These are phyloP conservation scores for Glaucomys volans DNA, from an alignment of 2,113 vertebrate species.

Conservation along the genomic window DNA sequence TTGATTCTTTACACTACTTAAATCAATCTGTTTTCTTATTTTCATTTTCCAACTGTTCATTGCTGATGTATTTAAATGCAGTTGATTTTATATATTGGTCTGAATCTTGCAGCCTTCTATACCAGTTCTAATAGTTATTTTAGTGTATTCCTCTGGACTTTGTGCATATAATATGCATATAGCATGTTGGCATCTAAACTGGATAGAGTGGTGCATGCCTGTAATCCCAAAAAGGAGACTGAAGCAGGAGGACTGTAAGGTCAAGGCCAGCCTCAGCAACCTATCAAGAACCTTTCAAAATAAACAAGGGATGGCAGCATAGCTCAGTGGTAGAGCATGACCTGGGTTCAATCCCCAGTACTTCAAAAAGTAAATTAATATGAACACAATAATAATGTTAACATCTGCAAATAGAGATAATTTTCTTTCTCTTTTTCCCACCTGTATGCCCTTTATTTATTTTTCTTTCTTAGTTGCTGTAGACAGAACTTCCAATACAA, in stretches of 20 bases:
- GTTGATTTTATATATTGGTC: background rate
- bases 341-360: too few species aligned
- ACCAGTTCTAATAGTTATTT: background rate
- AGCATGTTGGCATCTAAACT: background rate
- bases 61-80: background rate
- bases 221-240: too few species aligned
- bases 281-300: too few species aligned
- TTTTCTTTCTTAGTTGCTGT: background rate
- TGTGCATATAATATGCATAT: background rate
- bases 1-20: background rate
- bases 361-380: too few species aligned
- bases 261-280: too few species aligned
- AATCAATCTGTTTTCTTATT: background rate
- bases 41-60: background rate
- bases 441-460: constrained; percentile 6
- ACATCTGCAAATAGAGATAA: background rate
- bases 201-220: too few species aligned
- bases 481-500: background rate
- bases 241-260: too few species aligned
- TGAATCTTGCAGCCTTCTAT: background rate
- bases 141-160: background rate
- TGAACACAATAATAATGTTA: too few species aligned
- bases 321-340: too few species aligned
- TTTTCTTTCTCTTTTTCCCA: background rate
- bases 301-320: too few species aligned